Percentiles rank a stretch among this genome's conserved stretches.
Conservation (phyloP, 2,113 vertebrate genomes). For the Pagrus major region DNA sequence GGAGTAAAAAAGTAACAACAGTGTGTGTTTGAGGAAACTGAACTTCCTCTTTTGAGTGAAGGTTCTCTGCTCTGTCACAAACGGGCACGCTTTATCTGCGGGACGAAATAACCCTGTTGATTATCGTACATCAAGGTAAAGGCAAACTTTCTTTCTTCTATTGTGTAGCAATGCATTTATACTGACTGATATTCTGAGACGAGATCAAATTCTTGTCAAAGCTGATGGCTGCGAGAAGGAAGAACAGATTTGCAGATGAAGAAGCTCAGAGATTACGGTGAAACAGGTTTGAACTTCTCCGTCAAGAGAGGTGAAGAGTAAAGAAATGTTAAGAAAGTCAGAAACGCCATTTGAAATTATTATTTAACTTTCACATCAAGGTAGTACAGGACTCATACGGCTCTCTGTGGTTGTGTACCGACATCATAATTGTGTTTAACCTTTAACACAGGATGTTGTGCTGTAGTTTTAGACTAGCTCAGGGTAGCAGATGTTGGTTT, state of each 20-base stretch:
- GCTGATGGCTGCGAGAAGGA: background rate
- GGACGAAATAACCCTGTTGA: background rate
- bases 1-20: background rate
- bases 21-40: constrained; percentile 17
- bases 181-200: background rate
- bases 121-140: constrained; percentile 40
- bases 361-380: background rate
- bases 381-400: background rate
- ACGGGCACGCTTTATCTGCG: background rate
- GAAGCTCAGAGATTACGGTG: constrained; percentile 10
- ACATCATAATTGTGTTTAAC: background rate
- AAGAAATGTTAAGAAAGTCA: background rate
- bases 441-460: background rate
- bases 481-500: too few species aligned
- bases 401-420: background rate
- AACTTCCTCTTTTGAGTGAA: constrained; percentile 65
- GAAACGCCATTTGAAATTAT: background rate
- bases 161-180: background rate
- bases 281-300: constrained; percentile 16
- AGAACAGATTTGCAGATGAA: background rate
- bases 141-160: background rate
- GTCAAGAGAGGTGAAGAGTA: background rate
- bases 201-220: background rate
- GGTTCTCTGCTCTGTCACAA: background rate
- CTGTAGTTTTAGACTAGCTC: background rate